A percentile compares a stretch with the other conserved stretches of the same genome.
phyloP scores from a whole-genome alignment of 2,797 vertebrate genomes.

The Alectoris magna region DNA sequence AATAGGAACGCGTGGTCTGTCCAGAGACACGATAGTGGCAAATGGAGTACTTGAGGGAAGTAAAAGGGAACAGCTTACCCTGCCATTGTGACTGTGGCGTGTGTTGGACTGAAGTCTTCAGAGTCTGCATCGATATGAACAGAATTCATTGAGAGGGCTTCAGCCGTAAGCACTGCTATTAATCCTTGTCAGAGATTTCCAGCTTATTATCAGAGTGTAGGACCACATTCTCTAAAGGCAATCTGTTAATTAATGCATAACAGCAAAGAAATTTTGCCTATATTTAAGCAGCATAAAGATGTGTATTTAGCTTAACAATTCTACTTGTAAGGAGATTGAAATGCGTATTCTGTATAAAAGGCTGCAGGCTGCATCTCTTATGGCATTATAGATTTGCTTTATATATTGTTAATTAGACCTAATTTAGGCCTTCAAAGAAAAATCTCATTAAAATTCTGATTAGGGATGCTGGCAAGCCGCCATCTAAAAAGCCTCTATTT shows the following conservation, averaged over 20 bases:
- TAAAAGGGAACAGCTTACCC: not conserved
- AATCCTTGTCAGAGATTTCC: not conserved
- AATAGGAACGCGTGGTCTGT: not conserved
- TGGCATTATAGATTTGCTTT: conserved; percentile 66
- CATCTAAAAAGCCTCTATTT: conserved; percentile 55
- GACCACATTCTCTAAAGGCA: not conserved
- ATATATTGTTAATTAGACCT: conserved; percentile 75
- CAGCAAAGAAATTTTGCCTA: not conserved
- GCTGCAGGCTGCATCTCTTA: conserved; percentile 26
- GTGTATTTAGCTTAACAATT: conserved; percentile 59
- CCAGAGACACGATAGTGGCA: not conserved
- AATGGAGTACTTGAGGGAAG: not conserved
- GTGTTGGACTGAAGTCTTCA: no score
- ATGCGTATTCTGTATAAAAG: conserved; percentile 31
- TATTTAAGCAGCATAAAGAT: conserved; percentile 37
- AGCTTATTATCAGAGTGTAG: not conserved
- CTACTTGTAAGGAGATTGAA: conserved; percentile 42
- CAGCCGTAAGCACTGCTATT: not conserved
- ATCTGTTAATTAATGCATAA: conserved; percentile 20
- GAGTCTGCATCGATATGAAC: accelerated
- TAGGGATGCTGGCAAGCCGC: conserved; percentile 69
- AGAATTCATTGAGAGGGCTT: accelerated
- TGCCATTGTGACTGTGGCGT: accelerated
- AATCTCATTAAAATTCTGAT: conserved; percentile 78
- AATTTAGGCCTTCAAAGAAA: conserved; percentile 70